Conservation (phyloP, 64 coral and sea anemone genomes). For the Platygyra sinensis region DNA sequence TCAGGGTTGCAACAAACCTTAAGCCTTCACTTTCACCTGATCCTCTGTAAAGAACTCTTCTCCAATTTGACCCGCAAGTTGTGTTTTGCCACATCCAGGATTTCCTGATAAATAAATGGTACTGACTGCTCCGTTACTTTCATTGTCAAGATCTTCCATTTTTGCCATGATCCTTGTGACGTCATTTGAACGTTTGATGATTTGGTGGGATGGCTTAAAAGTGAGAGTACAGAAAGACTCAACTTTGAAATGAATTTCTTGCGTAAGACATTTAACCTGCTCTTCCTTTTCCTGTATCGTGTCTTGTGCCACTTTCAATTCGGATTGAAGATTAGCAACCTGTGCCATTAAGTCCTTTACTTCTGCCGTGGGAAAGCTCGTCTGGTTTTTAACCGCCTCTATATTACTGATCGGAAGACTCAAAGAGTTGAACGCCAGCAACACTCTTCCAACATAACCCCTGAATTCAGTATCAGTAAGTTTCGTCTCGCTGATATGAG, state of each 20-base stretch:
- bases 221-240: constrained; percentile 16
- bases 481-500: neutral
- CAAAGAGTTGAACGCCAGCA: neutral
- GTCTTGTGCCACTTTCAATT: neutral
- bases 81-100: constrained; percentile 59
- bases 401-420: neutral
- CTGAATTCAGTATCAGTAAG: constrained; percentile 1
- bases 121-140: neutral
- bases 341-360: neutral
- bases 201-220: constrained; percentile 24
- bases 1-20: neutral
- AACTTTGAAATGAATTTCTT: neutral
- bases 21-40: neutral
- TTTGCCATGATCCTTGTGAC: neutral
- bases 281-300: neutral
- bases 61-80: constrained; percentile 43
- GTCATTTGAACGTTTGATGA: constrained; percentile 9
- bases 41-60: neutral
- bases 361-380: constrained; percentile 15
- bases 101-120: constrained; percentile 51
- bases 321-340: neutral
- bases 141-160: neutral
- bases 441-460: neutral
- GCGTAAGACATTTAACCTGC: neutral
- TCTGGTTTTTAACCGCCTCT: constrained; percentile 28